Percentiles rank a stretch among this genome's conserved stretches.
These are phyloP conservation scores for Chymomyza costata DNA, from an alignment of 1,140 invertebrate species.

Conservation along the genomic window DNA sequence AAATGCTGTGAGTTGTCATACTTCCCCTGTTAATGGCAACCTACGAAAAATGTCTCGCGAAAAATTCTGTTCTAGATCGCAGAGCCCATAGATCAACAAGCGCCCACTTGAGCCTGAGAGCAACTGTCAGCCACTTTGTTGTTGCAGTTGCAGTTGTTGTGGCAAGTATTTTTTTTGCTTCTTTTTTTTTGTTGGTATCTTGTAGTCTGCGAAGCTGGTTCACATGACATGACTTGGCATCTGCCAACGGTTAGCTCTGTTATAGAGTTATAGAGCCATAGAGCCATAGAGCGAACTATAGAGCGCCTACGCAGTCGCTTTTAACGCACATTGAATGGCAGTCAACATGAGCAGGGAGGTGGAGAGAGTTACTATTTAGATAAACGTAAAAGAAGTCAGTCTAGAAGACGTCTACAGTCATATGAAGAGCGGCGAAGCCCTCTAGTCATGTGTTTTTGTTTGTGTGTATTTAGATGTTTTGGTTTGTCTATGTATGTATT, in stretches of 20 bases:
- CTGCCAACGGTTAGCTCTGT: slow-evolving; percentile 14
- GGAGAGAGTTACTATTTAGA: background rate
- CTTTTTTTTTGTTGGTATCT: too few relatives aligned
- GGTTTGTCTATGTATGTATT: slow-evolving; percentile 33
- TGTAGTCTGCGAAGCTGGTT: too few relatives aligned
- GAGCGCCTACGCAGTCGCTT: slow-evolving; percentile 5
- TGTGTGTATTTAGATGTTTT: slow-evolving; percentile 3
- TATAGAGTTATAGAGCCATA: slow-evolving; percentile 14
- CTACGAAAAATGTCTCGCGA: slow-evolving; percentile 59
- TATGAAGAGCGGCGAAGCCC: slow-evolving; percentile 4
- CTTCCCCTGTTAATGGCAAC: too few relatives aligned
- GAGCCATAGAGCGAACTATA: background rate
- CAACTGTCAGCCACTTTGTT: slow-evolving; percentile 9
- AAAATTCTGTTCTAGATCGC: slow-evolving; percentile 69
- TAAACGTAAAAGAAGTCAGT: slow-evolving; percentile 13
- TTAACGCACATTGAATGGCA: too few relatives aligned
- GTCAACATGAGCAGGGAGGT: too few relatives aligned
- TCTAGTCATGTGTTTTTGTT: slow-evolving; percentile 43
- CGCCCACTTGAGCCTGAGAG: slow-evolving; percentile 42
- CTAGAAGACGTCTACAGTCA: too few relatives aligned
- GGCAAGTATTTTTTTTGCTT: slow-evolving; percentile 23
- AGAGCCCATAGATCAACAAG: slow-evolving; percentile 47
- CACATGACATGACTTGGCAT: slow-evolving; percentile 53
- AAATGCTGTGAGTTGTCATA: too few relatives aligned
- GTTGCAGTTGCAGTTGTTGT: background rate